Conservation (phyloP, 2,888 invertebrate species). For the Dendrolimus houi region DNA sequence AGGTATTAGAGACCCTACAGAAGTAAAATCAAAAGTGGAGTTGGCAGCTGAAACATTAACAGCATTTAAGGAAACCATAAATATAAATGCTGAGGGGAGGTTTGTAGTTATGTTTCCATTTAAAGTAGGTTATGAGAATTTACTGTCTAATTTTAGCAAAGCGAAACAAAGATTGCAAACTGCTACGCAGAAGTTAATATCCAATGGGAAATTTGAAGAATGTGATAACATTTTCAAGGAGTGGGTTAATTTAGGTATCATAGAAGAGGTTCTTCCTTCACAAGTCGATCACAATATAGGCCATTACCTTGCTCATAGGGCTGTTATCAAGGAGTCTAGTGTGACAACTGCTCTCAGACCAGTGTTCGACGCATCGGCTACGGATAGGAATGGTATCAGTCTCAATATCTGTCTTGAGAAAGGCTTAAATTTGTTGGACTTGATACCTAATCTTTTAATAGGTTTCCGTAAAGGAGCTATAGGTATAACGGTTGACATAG, state of each 20-base stretch:
- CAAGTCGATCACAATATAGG: neutral
- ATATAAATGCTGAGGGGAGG: neutral
- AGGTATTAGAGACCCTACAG: neutral
- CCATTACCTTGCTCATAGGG: neutral
- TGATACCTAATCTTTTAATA: neutral
- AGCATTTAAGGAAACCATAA: neutral
- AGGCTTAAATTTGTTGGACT: neutral
- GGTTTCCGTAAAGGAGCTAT: neutral
- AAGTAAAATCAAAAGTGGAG: neutral
- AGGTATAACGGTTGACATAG: constrained; percentile 2
- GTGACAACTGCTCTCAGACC: neutral
- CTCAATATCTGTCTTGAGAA: neutral
- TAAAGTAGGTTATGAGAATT: neutral
- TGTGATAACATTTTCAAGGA: neutral
- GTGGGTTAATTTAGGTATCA: neutral
- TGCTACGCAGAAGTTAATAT: neutral
- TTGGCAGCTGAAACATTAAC: neutral
- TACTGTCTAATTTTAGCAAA: neutral
- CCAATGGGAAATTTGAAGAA: neutral
- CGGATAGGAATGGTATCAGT: neutral
- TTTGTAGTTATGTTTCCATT: neutral
- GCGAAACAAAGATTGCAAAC: neutral
- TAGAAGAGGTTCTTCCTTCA: neutral
- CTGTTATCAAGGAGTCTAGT: neutral
- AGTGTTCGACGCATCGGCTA: neutral